phyloP scores from a whole-genome alignment of 1,140 invertebrate genomes.

The Galleria mellonella region DNA sequence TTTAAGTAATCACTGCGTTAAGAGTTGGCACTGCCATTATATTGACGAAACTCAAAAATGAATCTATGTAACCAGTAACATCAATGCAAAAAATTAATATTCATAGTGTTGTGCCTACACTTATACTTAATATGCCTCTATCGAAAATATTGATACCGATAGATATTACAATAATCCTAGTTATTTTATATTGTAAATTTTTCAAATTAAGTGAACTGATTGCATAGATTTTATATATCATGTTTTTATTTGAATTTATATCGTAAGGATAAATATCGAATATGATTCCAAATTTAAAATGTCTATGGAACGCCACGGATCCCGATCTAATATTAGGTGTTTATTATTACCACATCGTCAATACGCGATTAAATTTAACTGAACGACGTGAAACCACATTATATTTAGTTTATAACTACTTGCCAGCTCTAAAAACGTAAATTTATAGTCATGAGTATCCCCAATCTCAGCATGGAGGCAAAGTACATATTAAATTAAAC shows the following conservation, averaged over 20 bases:
- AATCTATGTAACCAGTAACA: too few species aligned
- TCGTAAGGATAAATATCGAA: background rate
- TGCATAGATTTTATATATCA: too few species aligned
- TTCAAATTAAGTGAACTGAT: background rate
- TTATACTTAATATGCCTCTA: too few species aligned
- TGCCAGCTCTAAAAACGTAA: conserved; percentile 1
- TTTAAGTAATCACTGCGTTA: too few species aligned
- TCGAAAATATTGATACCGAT: too few species aligned
- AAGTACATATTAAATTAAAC: too few species aligned
- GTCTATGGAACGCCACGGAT: background rate
- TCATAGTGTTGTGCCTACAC: too few species aligned
- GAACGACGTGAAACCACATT: conserved; percentile 1
- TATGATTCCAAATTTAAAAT: background rate
- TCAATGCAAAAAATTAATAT: too few species aligned
- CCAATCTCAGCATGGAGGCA: too few species aligned
- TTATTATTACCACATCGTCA: conserved; percentile 9
- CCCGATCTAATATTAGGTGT: conserved; percentile 10
- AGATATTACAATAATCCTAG: too few species aligned
- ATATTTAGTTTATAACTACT: background rate
- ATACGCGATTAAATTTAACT: conserved; percentile 3
- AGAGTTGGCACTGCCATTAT: too few species aligned
- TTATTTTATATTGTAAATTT: background rate
- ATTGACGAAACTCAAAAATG: too few species aligned
- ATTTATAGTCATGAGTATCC: background rate
- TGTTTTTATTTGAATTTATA: background rate